Evolutionary conservation across 2,797 vertebrate genomes (phyloP), one percentile per base, ranked within the genome.

Genomic region (Falco biarmicus): DNA sequence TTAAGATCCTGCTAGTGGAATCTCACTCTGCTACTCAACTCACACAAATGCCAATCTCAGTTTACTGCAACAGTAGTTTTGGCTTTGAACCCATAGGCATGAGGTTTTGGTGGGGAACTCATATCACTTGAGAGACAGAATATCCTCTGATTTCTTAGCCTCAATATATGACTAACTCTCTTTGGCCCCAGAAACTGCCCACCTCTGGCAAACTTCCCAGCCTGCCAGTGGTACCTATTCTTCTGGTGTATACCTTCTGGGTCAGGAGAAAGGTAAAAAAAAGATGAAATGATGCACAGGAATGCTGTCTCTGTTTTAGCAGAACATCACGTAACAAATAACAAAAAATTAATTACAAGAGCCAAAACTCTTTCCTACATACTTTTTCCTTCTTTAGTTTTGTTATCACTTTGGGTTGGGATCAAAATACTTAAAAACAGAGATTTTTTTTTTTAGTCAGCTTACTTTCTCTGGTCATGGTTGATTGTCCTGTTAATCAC

Each of bases 241-340:
- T 61, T 84, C 32, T 77, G 32, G 15, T 50, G 66, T 71, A 32
- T 34, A 51, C 8, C 9, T 84, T 48, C 59, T 60, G 24, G 5
- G 13, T 43, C 32, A 56, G 54, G 6, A 51, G 10, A 51, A n/a
- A 79, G 21, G 10, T 51, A 63, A 61, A 77, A 68, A 68, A 5
- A 3, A 41, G 32, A 57, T 18, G 1, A 43, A 85, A 53, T 22
- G 10, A 21, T 65, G 28, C 31, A 65, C 22, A 53, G 26, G 14
- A 70, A 53, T 37, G 26, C 3, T 64, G 6, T 64, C 53, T 47
- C 25, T 64, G 7, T 70, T 64, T 70, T 25, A 64, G 19, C 13
- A 59, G 5, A 22, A 48, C 3, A 57, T 7, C 13, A 64, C 0
- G 0, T 70, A n/a, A 29, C 3, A 22, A 63, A 79, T 45, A 39